Conservation (phyloP, 1,140 invertebrate genomes). For the Triops cancriformis region DNA sequence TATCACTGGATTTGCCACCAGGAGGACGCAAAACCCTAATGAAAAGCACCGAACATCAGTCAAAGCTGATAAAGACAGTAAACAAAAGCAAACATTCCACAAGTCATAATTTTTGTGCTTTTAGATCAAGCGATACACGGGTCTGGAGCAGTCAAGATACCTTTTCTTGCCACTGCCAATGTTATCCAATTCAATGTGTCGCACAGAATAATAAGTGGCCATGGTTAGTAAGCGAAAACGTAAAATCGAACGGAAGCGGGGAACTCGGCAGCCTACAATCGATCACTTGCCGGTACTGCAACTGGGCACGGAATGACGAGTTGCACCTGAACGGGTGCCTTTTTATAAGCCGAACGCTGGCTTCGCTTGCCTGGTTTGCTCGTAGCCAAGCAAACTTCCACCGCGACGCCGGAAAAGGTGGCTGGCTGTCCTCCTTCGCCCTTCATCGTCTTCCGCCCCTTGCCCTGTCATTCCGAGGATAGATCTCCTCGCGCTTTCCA, state of each 20-base stretch:
- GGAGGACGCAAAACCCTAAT: constrained; percentile 25
- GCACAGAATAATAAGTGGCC: constrained; percentile 23
- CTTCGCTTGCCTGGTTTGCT: neutral
- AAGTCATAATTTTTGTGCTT: too few relatives aligned
- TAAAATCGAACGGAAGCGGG: neutral
- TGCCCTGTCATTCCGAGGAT: neutral
- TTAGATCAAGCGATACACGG: too few relatives aligned
- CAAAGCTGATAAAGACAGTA: neutral
- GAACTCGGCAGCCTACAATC: neutral
- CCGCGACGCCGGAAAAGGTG: neutral
- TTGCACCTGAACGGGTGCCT: neutral
- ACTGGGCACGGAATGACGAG: neutral
- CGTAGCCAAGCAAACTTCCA: neutral
- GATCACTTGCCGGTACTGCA: neutral
- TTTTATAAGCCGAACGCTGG: neutral
- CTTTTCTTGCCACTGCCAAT: constrained; percentile 24
- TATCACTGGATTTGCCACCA: constrained; percentile 25
- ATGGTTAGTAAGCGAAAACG: neutral
- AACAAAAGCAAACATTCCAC: too few relatives aligned
- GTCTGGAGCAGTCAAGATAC: neutral
- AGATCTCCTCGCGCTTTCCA: neutral
- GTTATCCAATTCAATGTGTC: constrained; percentile 20
- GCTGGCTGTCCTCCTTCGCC: neutral
- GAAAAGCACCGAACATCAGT: neutral
- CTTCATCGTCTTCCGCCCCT: neutral